A percentile compares a stretch with the other conserved stretches of the same genome.
Conservation (phyloP, 2,113 vertebrate genomes). For the Lepisosteus osseus region DNA sequence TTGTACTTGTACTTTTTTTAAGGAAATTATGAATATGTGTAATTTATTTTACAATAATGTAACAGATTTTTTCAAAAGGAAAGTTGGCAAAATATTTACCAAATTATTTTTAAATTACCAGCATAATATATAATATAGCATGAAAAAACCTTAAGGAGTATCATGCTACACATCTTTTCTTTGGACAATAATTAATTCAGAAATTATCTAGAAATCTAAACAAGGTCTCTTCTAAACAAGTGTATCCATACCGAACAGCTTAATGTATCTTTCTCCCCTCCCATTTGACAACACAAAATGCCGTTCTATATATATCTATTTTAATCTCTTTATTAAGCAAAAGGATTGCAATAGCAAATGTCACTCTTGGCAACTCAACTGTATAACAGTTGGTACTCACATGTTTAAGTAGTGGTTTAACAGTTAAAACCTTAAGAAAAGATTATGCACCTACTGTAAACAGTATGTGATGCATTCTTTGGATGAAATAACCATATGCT, state of each 20-base stretch:
- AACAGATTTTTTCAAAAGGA: too few relatives aligned
- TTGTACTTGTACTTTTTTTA: too few relatives aligned
- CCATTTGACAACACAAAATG: slow-evolving; percentile 1
- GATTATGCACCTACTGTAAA: slow-evolving; percentile 41
- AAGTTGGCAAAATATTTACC: too few relatives aligned
- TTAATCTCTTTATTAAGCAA: slow-evolving; percentile 52
- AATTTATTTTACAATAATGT: too few relatives aligned
- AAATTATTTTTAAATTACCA: too few relatives aligned
- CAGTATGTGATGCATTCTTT: slow-evolving; percentile 1
- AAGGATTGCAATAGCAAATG: slow-evolving; percentile 48
- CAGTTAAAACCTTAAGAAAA: slow-evolving; percentile 54
- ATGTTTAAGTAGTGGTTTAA: slow-evolving; percentile 41
- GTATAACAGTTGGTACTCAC: slow-evolving; percentile 40
- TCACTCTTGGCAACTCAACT: slow-evolving; percentile 48
- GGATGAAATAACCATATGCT: slow-evolving; percentile 37
- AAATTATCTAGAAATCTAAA: too few relatives aligned
- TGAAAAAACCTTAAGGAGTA: too few relatives aligned
- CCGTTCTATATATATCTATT: slow-evolving; percentile 47
- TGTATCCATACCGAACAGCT: slow-evolving; percentile 33
- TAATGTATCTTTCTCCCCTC: neutral
- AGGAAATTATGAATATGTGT: too few relatives aligned
- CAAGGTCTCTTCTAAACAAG: neutral
- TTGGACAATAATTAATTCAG: too few relatives aligned
- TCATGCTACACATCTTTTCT: too few relatives aligned
- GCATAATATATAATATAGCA: too few relatives aligned